Base-by-base conservation (phyloP, 2,888 invertebrate species). In the Himalopsyche japonica region DNA sequence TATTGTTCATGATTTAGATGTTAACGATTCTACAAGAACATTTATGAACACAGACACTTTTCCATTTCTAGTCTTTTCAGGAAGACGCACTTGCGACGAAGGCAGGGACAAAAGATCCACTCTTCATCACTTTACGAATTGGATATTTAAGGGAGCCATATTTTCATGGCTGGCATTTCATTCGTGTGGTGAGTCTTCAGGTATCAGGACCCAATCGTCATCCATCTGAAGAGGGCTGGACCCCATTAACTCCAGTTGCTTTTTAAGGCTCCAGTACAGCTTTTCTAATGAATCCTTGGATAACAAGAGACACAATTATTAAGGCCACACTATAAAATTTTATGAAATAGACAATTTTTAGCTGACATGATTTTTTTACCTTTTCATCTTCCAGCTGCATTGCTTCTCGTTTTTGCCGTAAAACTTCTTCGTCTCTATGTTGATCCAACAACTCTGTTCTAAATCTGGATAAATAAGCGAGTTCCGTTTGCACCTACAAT, bases 391-490 rank as follows among this genome's bases (percentile, higher is more conserved):
- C 93, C 83, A 95, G 91, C 88, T 94, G 93, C 88, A 93, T 92
- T 86, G 94, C 93, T 88, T 95, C 95, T 89, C 95, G 93, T 87
- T 93, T 93, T 88, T 94, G 93, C 87, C 91, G 90, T 80, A 93
- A 89, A 87, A 92, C 93, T 78, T 93, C 92, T 80, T 93, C 92
- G 83, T 92, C 93, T 87, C 92, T 93, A 91, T 95, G 93, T 88
- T 93, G 93, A 87, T 94, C 94, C 87, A 96, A 93, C 86, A 97
- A 91, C 89, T 96, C 95, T 87, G 95, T 94, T 91, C 95, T 96
- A 88, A 96, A 95, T 89, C 96, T 95, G 86, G 95, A 94, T 84
- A 97, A 92, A 88, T 96, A 95, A 49, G 96, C 96, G 86, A 97
- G 93, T 91, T 98, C 97, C 49, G 97, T 97, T 91, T 97, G 97